phyloP scores from a whole-genome alignment of 2,113 vertebrate genomes.

The Aegotheles bennettii region DNA sequence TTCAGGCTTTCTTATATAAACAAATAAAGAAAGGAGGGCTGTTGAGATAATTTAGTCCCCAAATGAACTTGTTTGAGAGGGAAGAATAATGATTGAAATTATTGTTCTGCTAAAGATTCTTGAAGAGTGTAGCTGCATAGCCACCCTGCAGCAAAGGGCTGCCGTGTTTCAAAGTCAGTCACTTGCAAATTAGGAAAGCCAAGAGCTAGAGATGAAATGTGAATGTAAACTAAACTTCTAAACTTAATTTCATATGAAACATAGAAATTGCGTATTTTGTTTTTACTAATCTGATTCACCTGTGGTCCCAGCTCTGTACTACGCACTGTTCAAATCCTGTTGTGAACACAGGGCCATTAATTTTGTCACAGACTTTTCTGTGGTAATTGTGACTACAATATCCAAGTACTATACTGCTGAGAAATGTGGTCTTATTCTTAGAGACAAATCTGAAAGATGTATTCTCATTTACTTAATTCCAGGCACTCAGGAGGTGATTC shows the following conservation, averaged over 20 bases:
- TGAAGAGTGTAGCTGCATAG: background rate
- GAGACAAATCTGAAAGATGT: background rate
- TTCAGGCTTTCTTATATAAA: conserved; percentile 37
- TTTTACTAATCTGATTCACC: background rate
- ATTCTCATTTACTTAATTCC: background rate
- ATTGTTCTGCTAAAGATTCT: background rate
- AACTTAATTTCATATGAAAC: background rate
- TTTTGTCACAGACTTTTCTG: background rate
- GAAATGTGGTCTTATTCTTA: background rate
- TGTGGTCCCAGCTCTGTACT: background rate
- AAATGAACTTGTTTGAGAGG: background rate
- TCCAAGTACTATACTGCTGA: background rate
- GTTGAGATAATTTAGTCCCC: background rate
- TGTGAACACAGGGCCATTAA: background rate
- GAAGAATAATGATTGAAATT: background rate
- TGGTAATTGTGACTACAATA: background rate
- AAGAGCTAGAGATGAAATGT: background rate
- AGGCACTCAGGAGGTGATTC: background rate
- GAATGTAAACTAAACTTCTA: background rate
- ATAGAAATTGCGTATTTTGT: background rate
- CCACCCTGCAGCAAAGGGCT: background rate
- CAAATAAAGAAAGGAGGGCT: background rate
- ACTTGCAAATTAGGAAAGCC: background rate
- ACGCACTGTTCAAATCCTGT: background rate
- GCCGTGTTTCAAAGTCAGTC: background rate